Evolutionary conservation across 35 echinoderm and acorn worm species (phyloP).

Genomic region (Lytechinus pictus): DNA sequence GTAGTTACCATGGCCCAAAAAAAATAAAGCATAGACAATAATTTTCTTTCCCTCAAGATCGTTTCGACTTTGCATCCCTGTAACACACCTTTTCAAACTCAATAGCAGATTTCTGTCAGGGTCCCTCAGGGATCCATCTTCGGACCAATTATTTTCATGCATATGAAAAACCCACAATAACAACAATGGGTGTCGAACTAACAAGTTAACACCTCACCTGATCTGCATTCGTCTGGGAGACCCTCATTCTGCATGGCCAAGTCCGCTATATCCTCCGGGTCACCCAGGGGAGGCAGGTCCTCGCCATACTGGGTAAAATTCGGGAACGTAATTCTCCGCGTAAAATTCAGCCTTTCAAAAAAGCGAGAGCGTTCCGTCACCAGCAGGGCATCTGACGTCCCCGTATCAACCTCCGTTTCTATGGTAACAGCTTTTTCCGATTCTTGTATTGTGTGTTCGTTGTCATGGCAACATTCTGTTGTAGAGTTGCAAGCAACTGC

Average conservation of each 20-base stretch:
- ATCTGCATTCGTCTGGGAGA: conserved; percentile 52
- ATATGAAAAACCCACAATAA: too few relatives aligned
- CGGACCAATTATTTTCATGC: too few relatives aligned
- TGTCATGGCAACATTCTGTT: background rate
- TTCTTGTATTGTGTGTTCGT: background rate
- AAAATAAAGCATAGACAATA: too few relatives aligned
- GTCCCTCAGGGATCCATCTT: too few relatives aligned
- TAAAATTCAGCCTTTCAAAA: background rate
- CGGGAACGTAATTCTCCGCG: background rate
- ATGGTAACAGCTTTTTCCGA: background rate
- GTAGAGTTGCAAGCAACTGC: conserved; percentile 39
- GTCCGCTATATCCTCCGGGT: conserved; percentile 46
- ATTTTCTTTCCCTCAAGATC: too few relatives aligned
- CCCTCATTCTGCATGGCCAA: conserved; percentile 48
- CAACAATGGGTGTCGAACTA: too few relatives aligned
- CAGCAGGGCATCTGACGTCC: background rate
- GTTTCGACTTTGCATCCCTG: too few relatives aligned
- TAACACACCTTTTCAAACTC: too few relatives aligned
- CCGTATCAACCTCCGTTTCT: background rate
- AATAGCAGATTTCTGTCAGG: too few relatives aligned
- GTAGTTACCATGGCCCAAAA: too few relatives aligned
- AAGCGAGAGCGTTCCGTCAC: background rate
- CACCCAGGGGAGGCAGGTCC: conserved; percentile 55
- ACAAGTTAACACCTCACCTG: background rate
- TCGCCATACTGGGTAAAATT: conserved; percentile 1